phyloP scores from a whole-genome alignment of 2,797 vertebrate species.

The Malurus leucopterus region DNA sequence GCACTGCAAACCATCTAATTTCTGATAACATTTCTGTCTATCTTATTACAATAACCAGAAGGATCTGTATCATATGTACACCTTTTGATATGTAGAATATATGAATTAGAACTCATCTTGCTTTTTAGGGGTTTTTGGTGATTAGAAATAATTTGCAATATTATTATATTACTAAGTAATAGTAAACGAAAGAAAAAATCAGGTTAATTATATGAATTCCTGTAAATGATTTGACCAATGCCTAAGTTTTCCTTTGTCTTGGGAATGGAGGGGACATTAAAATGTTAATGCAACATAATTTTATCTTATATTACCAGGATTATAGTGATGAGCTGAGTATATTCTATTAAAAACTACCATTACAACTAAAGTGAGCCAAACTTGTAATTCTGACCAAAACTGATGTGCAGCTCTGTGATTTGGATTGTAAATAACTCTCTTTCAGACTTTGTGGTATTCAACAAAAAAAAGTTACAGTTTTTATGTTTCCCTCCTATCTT shows the following conservation, averaged over 20 bases:
- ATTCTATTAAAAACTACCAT: not conserved
- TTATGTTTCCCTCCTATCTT: not conserved
- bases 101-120: not conserved
- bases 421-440: not conserved
- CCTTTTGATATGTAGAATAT: not conserved
- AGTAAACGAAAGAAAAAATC: not conserved
- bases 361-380: not conserved
- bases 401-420: not conserved
- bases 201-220: not conserved
- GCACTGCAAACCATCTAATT: not conserved
- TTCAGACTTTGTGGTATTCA: not conserved
- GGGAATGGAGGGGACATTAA: not conserved
- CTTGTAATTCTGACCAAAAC: not conserved
- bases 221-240: not conserved
- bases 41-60: not conserved
- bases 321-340: not conserved
- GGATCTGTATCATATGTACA: not conserved
- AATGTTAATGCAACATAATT: not conserved
- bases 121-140: not conserved
- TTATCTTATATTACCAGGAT: not conserved
- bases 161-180: not conserved
- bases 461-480: not conserved
- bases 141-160: not conserved
- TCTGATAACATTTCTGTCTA: not conserved
- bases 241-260: not conserved